These are phyloP conservation scores for Nemotelus pantherinus DNA, from an alignment of 2,888 invertebrate genomes.

Conservation along the genomic window DNA sequence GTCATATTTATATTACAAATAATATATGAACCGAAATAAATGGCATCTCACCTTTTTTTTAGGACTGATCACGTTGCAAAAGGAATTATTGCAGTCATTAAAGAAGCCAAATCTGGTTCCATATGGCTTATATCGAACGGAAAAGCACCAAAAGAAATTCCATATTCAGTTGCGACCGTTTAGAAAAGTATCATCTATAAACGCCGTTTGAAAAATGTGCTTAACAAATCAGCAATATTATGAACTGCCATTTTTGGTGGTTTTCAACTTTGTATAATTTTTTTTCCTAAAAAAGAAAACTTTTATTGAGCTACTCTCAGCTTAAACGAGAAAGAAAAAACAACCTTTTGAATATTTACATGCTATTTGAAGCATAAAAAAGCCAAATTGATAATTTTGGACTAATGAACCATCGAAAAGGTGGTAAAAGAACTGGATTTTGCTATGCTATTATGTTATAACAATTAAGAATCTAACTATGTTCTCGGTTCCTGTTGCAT, in stretches of 20 bases:
- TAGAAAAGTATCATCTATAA: conserved; percentile 40
- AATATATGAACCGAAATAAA: not conserved
- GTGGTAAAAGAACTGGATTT: too few relatives aligned
- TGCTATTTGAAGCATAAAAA: too few relatives aligned
- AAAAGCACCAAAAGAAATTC: conserved; percentile 70
- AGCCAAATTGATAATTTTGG: too few relatives aligned
- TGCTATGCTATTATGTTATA: too few relatives aligned
- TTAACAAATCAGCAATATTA: conserved; percentile 10
- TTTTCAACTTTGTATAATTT: not conserved
- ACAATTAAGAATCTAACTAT: too few relatives aligned
- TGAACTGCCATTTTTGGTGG: conserved; percentile 11
- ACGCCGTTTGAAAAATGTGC: not conserved
- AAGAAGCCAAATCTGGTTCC: conserved; percentile 75
- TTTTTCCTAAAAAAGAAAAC: too few relatives aligned
- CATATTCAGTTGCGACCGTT: conserved; percentile 51
- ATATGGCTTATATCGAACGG: conserved; percentile 78
- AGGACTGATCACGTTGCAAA: conserved; percentile 77
- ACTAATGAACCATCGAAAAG: too few relatives aligned
- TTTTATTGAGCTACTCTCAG: too few relatives aligned
- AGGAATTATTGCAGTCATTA: conserved; percentile 72
- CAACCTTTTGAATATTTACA: too few relatives aligned
- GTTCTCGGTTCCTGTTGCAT: too few relatives aligned
- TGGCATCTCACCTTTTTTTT: conserved; percentile 57
- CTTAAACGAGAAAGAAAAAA: too few relatives aligned
- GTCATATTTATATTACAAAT: not conserved